Percentiles rank a stretch among this genome's conserved stretches.
Conservation (phyloP, 2,888 invertebrate genomes). For the Carterocephalus palaemon region DNA sequence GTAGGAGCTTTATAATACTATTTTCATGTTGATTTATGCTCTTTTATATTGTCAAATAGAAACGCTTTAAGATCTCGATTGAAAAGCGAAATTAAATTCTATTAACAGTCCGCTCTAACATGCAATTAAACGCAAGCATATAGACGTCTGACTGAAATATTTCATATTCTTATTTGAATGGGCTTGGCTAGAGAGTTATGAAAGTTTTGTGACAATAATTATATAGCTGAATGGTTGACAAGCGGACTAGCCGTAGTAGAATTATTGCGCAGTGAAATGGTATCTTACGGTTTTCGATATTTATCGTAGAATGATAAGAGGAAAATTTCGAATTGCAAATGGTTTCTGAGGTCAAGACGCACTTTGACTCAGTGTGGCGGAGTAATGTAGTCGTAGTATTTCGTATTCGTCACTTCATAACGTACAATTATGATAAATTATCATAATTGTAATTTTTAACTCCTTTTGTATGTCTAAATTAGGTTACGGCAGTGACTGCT, state of each 20-base stretch:
- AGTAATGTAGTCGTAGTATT: too few species aligned
- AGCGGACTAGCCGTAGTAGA: constrained; percentile 26
- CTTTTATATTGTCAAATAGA: constrained; percentile 24
- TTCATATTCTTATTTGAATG: constrained; percentile 66
- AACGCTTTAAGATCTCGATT: constrained; percentile 33
- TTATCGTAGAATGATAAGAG: too few species aligned
- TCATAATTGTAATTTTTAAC: too few species aligned
- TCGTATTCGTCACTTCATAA: too few species aligned
- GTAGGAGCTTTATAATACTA: constrained; percentile 23
- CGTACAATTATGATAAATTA: too few species aligned
- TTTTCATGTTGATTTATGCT: constrained; percentile 26
- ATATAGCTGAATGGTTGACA: constrained; percentile 45
- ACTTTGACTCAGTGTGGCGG: too few species aligned
- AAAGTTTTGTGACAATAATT: constrained; percentile 69
- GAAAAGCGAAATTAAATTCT: constrained; percentile 67
- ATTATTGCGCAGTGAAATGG: constrained; percentile 23
- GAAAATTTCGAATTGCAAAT: too few species aligned
- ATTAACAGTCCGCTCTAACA: constrained; percentile 62
- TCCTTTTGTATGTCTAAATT: too few species aligned
- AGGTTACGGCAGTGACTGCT: too few species aligned
- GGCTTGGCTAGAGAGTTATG: constrained; percentile 51
- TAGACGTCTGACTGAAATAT: constrained; percentile 66
- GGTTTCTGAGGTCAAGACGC: too few species aligned
- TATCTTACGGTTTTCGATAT: too few species aligned
- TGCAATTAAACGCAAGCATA: constrained; percentile 66